Conservation (phyloP, 2,888 invertebrate species). For the Andricus quercusramuli region DNA sequence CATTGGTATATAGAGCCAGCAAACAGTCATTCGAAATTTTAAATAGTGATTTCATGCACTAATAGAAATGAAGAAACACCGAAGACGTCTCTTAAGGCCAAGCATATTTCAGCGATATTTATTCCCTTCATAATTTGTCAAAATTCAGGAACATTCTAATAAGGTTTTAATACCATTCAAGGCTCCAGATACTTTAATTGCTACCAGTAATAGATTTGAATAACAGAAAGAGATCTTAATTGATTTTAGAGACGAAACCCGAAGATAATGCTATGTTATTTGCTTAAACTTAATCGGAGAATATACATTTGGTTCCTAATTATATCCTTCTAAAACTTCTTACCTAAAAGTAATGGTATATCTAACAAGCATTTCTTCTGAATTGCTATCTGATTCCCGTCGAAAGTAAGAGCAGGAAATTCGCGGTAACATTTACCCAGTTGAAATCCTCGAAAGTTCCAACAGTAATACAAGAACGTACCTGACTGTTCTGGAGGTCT, state of each 20-base stretch:
- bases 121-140: background rate
- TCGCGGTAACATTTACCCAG: slow-evolving; percentile 38
- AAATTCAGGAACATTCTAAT: background rate
- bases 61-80: background rate
- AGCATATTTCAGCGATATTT: background rate
- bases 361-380: background rate
- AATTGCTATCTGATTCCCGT: slow-evolving; percentile 27
- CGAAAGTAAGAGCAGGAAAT: slow-evolving; percentile 37
- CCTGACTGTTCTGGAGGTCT: slow-evolving; percentile 64
- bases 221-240: background rate
- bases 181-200: background rate
- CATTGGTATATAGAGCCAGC: background rate
- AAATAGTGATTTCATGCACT: background rate
- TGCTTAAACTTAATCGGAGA: background rate
- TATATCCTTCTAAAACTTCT: too few relatives aligned
- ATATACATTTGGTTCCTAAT: too few relatives aligned
- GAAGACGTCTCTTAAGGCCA: background rate
- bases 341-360: background rate
- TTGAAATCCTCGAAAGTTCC: slow-evolving; percentile 62
- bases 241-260: background rate
- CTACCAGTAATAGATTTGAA: too few relatives aligned
- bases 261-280: background rate
- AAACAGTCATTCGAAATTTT: background rate
- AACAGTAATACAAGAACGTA: slow-evolving; percentile 64
- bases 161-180: background rate